These are phyloP conservation scores for Cephalopachus bancanus DNA, from an alignment of 2,797 vertebrate species.

Conservation along the genomic window DNA sequence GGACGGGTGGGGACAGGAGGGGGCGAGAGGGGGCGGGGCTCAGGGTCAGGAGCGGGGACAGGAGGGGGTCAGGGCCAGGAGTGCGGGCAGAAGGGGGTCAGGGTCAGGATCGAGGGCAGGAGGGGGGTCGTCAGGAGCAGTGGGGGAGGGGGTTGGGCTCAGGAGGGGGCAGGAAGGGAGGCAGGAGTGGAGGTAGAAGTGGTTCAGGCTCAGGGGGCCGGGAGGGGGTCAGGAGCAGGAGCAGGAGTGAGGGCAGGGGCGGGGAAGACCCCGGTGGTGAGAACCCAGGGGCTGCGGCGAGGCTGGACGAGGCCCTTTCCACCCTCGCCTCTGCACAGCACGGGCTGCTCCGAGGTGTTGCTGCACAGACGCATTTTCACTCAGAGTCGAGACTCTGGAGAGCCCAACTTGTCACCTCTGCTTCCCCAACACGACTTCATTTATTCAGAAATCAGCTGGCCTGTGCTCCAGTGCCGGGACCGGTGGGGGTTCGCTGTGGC, in stretches of 20 bases:
- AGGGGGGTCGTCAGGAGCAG: no score
- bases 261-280: background rate
- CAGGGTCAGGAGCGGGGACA: background rate
- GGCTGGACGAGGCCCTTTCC: accelerated
- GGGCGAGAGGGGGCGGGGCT: no score
- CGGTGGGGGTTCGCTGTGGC: background rate
- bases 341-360: background rate
- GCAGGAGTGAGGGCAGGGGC: background rate
- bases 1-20: no score
- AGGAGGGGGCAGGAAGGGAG: no score
- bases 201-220: no score
- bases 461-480: background rate
- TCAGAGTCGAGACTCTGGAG: background rate
- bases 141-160: no score
- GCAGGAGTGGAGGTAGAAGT: background rate
- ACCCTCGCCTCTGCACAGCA: accelerated
- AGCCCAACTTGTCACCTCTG: background rate
- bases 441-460: background rate
- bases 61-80: no score
- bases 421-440: background rate
- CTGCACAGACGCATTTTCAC: background rate
- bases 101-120: no score
- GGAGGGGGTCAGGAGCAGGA: background rate
- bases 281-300: background rate
- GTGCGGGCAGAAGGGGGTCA: no score